These are phyloP conservation scores for Campoplex nolae DNA, from an alignment of 2,888 invertebrate genomes.

Conservation along the genomic window DNA sequence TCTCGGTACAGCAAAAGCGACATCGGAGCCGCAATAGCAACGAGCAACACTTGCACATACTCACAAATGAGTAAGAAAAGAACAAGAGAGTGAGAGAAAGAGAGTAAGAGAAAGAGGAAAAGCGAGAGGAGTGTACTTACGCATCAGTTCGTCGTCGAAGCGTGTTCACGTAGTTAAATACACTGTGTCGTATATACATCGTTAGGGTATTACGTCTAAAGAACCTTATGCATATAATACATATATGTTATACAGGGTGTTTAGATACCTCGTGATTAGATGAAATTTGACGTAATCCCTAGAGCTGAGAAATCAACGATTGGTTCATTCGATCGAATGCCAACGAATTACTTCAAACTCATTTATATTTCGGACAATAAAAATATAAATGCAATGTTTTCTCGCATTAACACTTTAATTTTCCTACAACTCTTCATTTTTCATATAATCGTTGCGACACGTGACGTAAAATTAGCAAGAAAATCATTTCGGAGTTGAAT, in stretches of 20 bases:
- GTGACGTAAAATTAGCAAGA: too few relatives aligned
- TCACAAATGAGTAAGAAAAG: constrained; percentile 8
- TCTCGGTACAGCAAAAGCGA: constrained; percentile 48
- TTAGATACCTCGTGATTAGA: not conserved
- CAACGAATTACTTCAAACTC: not conserved
- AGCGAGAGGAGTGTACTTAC: constrained; percentile 33
- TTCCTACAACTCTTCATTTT: too few relatives aligned
- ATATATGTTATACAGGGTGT: not conserved
- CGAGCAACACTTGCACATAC: constrained; percentile 33
- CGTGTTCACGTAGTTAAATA: constrained; percentile 48
- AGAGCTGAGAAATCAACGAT: not conserved
- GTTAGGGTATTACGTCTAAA: constrained; percentile 22
- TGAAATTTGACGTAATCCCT: not conserved
- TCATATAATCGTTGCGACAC: too few relatives aligned
- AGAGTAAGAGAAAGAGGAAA: not conserved
- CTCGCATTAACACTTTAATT: too few relatives aligned
- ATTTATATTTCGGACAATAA: not conserved
- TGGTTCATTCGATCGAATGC: not conserved
- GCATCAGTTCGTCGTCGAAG: constrained; percentile 48
- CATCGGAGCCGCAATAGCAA: constrained; percentile 47
- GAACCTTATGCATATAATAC: not conserved
- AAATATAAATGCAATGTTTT: too few relatives aligned
- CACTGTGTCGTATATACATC: constrained; percentile 29
- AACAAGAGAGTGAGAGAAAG: not conserved
- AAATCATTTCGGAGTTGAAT: too few relatives aligned